Base-by-base conservation (phyloP, 1,140 invertebrate species). In the Pollicipes pollicipes region DNA sequence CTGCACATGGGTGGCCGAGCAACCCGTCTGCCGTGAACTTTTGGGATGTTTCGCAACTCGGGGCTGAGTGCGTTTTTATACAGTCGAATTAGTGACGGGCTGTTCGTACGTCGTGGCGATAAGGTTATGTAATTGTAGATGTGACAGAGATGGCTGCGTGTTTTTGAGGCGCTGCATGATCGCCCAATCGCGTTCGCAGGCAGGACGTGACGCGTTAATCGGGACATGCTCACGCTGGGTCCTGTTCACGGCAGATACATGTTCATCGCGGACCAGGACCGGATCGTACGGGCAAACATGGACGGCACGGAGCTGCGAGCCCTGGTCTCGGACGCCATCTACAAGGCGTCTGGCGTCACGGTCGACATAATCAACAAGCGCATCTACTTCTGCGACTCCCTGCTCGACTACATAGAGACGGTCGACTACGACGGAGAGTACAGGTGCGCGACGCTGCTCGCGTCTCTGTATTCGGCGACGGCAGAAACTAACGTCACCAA, bases 371-470 rank as follows among this genome's bases (percentile, higher is more conserved):
- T 96, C 10, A 87, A 88, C 0, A 87, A 90, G 77, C 82, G 94
- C 58, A 85, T 99, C 16, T 97, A 94, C 80, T 99, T 96, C 91
- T 97, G 93, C 76, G 96, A 98, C 79, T 91, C 91, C 0, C 82
- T 97, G 10, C 80, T 98, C 58, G 95, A 98, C 80, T 98, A 97
- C 78, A 98, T 99, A 73, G 96, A 98, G 78, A 96, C 93, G 0
- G 91, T 95, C 1, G 91, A 97, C 78, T 99, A 98, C 77, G 87
- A 95, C 72, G 97, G 96, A 0, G 83, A 82, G 69, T 74, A 78
- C 74, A 83, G 93, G 29, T 87, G 90, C 70, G 84, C 89, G 70
- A 80, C 80, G 71, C 91, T 96, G 0, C 94, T 93, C 0, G 89
- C 90, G 28, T 91, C 93, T 0, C 87, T 90, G 0, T 83, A 90